Conservation (phyloP, 2,113 vertebrate species). For the Gallinago paraguaiae region DNA sequence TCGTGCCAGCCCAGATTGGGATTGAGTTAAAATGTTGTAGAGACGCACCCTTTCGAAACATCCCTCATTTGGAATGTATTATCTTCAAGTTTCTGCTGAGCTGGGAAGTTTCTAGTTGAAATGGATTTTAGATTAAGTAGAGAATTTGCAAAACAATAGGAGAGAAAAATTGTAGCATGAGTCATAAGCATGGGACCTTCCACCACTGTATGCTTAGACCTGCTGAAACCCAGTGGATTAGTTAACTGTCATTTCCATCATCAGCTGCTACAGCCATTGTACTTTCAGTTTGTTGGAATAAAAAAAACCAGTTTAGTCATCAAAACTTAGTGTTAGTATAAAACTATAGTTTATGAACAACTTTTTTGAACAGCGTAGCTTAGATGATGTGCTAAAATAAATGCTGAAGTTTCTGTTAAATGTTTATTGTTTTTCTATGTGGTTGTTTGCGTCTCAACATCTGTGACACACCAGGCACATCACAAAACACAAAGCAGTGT, state of each 20-base stretch:
- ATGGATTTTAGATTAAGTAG: constrained; percentile 33
- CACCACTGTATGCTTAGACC: background rate
- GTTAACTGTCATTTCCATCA: background rate
- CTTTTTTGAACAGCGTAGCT: background rate
- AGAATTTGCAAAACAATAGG: constrained; percentile 49
- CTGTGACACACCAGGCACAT: background rate
- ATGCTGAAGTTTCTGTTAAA: background rate
- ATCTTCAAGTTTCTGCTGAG: background rate
- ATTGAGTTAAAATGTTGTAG: background rate
- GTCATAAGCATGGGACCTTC: constrained; percentile 34
- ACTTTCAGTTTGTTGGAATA: background rate
- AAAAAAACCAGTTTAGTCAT: constrained; percentile 35
- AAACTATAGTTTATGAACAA: background rate
- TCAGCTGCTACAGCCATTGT: background rate
- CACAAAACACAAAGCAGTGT: background rate
- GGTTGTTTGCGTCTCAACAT: background rate
- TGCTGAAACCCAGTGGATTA: constrained; percentile 45
- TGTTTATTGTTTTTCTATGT: background rate
- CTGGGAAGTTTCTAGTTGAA: constrained; percentile 8
- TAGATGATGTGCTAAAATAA: background rate
- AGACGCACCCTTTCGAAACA: background rate
- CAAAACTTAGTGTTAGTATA: background rate
- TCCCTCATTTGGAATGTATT: background rate
- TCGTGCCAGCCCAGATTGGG: background rate
- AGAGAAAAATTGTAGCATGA: background rate